Evolutionary conservation across 1,140 invertebrate species (phyloP), one percentile per base, ranked within the genome.

Genomic region (Mycetomoellerius zeteki): DNA sequence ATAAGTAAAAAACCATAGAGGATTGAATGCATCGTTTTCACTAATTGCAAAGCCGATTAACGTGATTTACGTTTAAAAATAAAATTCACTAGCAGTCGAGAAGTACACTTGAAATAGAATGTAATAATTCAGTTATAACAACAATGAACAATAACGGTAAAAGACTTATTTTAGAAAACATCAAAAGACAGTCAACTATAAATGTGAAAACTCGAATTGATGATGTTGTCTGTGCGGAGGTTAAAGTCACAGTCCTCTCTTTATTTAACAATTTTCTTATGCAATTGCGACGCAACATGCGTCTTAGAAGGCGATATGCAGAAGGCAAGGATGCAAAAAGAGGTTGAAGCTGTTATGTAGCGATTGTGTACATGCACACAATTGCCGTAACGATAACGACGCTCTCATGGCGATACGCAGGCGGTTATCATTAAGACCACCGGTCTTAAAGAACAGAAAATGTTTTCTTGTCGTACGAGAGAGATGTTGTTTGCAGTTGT

Each of bases 301-400:
- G 30, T 90, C 75, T 77, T 30, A 65, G 78, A 69, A 90, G 54
- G 6, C 56, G 37, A 27, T 30, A 67, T 21, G 71, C 50, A n/a
- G 24, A 19, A 69, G 24, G 12, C 43, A 52, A 88, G 89, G 80
- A 84, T 87, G 73, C 67, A 87, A 88, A 91, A 90, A 87, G 85
- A 87, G 80, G 89, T 91, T 88, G 87, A 85, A 89, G 86, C 65
- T 87, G 84, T 89, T 91, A 85, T 64, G 56, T 16, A 62, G 27
- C 86, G 89, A 91, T 86, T 88, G 89, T 90, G 62, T 88, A 77
- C 54, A 88, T 71, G 65, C 78, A 16, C 37, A 84, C 80, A 84
- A 84, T 84, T 43, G 85, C 60, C 72, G 73, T 88, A 90, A 91
- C 88, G 89, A 91, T 91, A 91, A 90, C 86, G 69, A 80, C 75